Evolutionary conservation across 2,797 vertebrate genomes (phyloP).

Genomic region (Graptemys geographica): DNA sequence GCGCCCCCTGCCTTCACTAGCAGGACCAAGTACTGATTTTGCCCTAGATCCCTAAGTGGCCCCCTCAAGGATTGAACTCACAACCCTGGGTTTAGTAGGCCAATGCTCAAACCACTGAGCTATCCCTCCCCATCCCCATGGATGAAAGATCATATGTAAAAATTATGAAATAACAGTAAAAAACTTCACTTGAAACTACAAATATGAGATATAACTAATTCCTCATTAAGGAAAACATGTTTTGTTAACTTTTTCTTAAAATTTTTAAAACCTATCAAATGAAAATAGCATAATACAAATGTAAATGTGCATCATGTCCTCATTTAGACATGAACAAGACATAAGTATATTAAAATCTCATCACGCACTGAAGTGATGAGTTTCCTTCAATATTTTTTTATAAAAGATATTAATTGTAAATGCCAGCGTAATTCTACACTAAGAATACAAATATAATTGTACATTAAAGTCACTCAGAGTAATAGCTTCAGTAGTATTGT

Average conservation of each 20-base stretch:
- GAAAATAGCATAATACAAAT: neutral
- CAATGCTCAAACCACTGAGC: too few relatives aligned
- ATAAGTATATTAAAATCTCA: neutral
- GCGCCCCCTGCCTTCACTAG: too few relatives aligned
- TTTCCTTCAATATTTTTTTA: neutral
- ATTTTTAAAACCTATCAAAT: neutral
- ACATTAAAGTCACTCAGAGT: neutral
- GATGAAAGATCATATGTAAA: neutral
- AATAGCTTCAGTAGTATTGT: neutral
- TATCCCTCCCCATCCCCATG: too few relatives aligned
- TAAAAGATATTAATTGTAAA: neutral
- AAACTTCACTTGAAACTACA: neutral
- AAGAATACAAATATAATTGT: rapidly evolving
- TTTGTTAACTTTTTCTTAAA: neutral
- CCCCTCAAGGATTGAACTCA: too few relatives aligned
- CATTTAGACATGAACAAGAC: neutral
- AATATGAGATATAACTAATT: neutral
- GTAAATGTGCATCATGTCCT: neutral
- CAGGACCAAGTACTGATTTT: too few relatives aligned
- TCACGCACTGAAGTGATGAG: neutral
- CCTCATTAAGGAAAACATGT: rapidly evolving
- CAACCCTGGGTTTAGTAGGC: too few relatives aligned
- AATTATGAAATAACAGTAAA: neutral
- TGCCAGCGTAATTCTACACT: neutral
- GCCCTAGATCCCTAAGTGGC: too few relatives aligned